Evolutionary conservation across 2,888 invertebrate species (phyloP).

Genomic region (Lacanobia wlatinum): DNA sequence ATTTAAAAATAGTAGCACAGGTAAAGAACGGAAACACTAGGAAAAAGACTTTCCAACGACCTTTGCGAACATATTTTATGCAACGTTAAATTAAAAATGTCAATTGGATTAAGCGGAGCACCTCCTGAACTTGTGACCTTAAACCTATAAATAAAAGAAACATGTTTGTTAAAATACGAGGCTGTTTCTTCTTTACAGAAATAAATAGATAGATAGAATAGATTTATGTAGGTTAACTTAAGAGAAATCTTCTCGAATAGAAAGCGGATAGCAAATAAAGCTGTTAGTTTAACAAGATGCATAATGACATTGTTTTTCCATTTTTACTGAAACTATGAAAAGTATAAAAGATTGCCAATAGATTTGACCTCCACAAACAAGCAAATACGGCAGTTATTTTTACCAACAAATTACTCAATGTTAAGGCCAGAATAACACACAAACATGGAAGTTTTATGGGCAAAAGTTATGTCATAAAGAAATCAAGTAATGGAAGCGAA

Average conservation of each 20-base stretch:
- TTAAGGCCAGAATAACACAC: slow-evolving; percentile 24
- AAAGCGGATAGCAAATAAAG: slow-evolving; percentile 16
- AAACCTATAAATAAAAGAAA: background rate
- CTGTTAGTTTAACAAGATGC: background rate
- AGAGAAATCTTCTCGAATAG: slow-evolving; percentile 16
- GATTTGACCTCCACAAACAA: background rate
- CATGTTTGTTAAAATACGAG: background rate
- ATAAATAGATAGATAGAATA: background rate
- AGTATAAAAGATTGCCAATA: background rate
- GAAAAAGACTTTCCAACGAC: background rate
- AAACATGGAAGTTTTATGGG: slow-evolving; percentile 18
- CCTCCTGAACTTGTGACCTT: slow-evolving; percentile 14
- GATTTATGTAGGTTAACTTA: background rate
- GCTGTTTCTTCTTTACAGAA: background rate
- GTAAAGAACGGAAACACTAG: background rate
- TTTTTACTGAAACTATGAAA: background rate
- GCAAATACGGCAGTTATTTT: slow-evolving; percentile 17
- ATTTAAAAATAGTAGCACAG: slow-evolving; percentile 6
- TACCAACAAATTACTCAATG: slow-evolving; percentile 19
- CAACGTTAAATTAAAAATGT: slow-evolving; percentile 1
- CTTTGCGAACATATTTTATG: slow-evolving; percentile 19
- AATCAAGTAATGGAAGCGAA: slow-evolving; percentile 64
- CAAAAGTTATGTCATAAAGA: slow-evolving; percentile 50
- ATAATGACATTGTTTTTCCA: background rate
- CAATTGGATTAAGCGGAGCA: background rate